A percentile compares a stretch with the other conserved stretches of the same genome.
Conservation (phyloP, 2,888 invertebrate genomes). For the Mantis religiosa region DNA sequence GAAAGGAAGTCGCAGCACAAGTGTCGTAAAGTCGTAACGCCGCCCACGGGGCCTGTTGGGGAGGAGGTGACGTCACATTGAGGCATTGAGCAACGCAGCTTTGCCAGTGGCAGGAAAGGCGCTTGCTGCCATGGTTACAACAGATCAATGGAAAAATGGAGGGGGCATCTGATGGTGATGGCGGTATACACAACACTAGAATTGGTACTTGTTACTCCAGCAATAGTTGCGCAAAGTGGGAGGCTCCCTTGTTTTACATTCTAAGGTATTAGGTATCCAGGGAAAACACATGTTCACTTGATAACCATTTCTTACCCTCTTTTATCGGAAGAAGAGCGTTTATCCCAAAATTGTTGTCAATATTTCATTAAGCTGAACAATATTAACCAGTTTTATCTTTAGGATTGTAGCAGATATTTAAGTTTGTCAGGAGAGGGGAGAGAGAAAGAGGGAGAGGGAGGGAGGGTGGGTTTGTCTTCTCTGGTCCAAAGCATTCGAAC, state of each 20-base stretch:
- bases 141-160: constrained; percentile 17
- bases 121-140: constrained; percentile 18
- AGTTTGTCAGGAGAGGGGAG: too few species aligned
- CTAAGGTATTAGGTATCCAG: too few species aligned
- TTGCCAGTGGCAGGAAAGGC: constrained; percentile 9
- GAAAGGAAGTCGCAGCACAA: background rate
- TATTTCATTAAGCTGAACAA: too few species aligned
- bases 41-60: background rate
- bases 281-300: too few species aligned
- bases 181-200: background rate
- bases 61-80: constrained; percentile 3
- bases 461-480: too few species aligned
- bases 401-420: too few species aligned
- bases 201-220: constrained; percentile 3
- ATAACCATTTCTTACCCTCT: too few species aligned
- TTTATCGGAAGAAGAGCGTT: too few species aligned
- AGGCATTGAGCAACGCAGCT: background rate
- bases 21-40: background rate
- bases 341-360: too few species aligned
- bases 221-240: background rate
- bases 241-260: background rate
- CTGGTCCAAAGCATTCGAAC: too few species aligned
- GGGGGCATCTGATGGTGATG: constrained; percentile 2
- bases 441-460: too few species aligned
- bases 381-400: too few species aligned